phyloP scores from a whole-genome alignment of 2,888 invertebrate species.

The Coremacera marginata region DNA sequence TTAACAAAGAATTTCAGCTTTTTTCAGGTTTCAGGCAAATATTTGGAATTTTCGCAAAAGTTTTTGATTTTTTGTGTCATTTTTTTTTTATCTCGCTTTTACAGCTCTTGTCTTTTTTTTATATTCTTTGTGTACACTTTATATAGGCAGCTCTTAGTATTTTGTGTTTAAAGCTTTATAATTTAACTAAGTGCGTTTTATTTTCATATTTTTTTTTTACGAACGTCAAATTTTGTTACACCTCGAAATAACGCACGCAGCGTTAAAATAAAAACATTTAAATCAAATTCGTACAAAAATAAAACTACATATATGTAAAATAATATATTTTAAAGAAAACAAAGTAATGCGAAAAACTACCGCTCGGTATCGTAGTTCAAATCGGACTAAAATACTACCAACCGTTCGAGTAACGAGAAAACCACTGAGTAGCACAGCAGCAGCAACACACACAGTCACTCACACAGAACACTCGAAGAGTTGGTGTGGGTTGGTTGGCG shows the following conservation, averaged over 20 bases:
- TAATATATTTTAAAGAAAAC: constrained; percentile 23
- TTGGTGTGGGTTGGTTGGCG: constrained; percentile 22
- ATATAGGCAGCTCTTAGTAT: background rate
- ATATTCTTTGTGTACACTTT: constrained; percentile 41
- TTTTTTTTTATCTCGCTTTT: constrained; percentile 39
- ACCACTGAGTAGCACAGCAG: constrained; percentile 38
- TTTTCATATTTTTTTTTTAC: constrained; percentile 39
- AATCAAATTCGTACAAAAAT: background rate
- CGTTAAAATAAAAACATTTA: background rate
- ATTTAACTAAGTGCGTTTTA: background rate
- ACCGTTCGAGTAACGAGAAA: constrained; percentile 50
- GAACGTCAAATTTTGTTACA: background rate
- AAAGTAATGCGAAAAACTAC: constrained; percentile 52
- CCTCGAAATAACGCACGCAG: background rate
- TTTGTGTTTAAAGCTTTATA: background rate
- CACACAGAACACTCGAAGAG: constrained; percentile 13
- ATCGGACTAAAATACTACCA: constrained; percentile 63
- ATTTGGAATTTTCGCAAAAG: constrained; percentile 40
- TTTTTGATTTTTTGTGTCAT: constrained; percentile 40
- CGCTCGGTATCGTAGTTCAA: constrained; percentile 67
- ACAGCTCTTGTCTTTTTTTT: constrained; percentile 33
- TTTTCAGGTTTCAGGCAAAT: constrained; percentile 31
- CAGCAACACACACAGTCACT: constrained; percentile 29
- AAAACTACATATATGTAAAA: background rate
- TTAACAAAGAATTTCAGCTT: constrained; percentile 15